Evolutionary conservation across 2,888 invertebrate species (phyloP), one percentile per base, ranked within the genome.

Genomic region (Lampropteryx suffumata): DNA sequence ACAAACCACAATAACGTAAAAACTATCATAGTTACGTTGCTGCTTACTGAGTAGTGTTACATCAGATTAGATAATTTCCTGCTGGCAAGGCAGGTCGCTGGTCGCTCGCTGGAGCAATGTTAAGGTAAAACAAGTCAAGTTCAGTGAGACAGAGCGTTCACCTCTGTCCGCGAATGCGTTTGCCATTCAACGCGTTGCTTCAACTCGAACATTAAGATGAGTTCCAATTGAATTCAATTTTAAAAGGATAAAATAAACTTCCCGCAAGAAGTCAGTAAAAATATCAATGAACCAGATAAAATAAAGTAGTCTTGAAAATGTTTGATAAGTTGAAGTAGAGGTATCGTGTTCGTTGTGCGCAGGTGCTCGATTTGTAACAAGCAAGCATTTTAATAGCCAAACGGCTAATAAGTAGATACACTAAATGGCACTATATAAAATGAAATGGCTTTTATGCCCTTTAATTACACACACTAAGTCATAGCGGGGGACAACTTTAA

Each of bases 91-190:
- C 44, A 36, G 41, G 49, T 40, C 55, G 41, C 37, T 48, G 44
- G 43, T 48, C 55, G 49, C 58, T 49, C 56, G 56, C 56, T 53
- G 54, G 55, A 57, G 64, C 78, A 80, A 79, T 79, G 74, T 75
- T 75, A 75, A 79, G 82, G 83, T 75, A 75, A 74, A 71, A 60
- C 70, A 64, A 81, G 84, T 83, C 85, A 85, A 84, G 86, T 84
- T 85, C 84, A 83, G 56, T 57, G 67, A 58, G 66, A 59, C 67
- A 43, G 78, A 66, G 61, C 86, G 71, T 85, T 86, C 83, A 87
- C 84, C 87, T 82, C 73, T 73, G 74, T 62, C 71, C 73, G 76
- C 72, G 73, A 72, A 73, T 64, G 66, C 45, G 51, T 64, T 67
- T 70, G 68, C 61, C 65, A 64, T 63, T 62, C 61, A 53, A 33